Evolutionary conservation across 2,888 invertebrate species (phyloP), one percentile per base, ranked within the genome.

Genomic region (Sympetrum striolatum): DNA sequence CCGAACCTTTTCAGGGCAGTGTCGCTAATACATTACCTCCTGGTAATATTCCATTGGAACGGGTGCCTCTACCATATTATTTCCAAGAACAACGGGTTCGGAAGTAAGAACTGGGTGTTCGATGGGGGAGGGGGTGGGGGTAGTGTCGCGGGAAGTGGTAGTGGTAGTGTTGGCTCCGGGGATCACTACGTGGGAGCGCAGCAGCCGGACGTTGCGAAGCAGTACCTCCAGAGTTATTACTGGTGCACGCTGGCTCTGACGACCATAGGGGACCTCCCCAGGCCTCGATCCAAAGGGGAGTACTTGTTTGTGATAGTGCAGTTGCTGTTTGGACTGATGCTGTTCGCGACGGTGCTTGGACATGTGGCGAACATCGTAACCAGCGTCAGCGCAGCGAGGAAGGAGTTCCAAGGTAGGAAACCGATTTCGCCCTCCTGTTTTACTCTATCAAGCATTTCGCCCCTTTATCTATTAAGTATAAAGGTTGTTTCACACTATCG

Each of bases 41-140:
- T 99, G 95, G 98, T 98, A 95, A 98, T 99, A 95, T 99, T 99
- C 95, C 99, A 99, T 96, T 99, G 99, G 99, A 99, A 99, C 95
- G 99, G 99, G 93, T 99, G 99, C 95, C 96, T 99, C 94, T 99
- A 98, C 95, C 98, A 98, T 96, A 97, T 99, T 94, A 98, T 98
- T 94, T 97, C 98, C 96, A 98, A 98, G 95, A 98, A 98, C 95
- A 97, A 98, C 95, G 98, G 98, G 92, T 98, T 98, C 95, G 98
- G 98, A 93, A 97, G 97, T 94, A 97, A 97, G 95, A 97, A 98
- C 94, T 98, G 98, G 98, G 98, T 98, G 94, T 97, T 97, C 94
- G 96, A 96, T 94, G 97, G 97, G 94, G 96, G 97, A 93, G 97
- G 97, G 93, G 96, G 96, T 92, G 96, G 97, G 92, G 86, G 86